A percentile compares a stretch with the other conserved stretches of the same genome.
Conservation (phyloP, 1,140 invertebrate species). For the Xylocopa sonorina region DNA sequence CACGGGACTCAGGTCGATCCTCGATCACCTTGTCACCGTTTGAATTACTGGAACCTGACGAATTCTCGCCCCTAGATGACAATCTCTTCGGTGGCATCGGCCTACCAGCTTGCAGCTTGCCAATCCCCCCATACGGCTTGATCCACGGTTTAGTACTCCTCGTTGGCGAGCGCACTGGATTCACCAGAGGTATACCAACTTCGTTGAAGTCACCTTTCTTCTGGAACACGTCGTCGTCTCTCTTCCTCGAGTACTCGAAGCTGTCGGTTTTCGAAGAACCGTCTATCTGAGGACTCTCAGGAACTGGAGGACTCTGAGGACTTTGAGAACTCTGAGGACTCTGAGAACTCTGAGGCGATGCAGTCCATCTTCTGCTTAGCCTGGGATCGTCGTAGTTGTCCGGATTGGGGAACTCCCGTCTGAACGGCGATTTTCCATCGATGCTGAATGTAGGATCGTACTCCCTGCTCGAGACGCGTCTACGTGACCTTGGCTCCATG, state of each 20-base stretch:
- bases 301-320: too few relatives aligned
- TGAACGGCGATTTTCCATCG: background rate
- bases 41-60: constrained; percentile 75
- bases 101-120: constrained; percentile 43
- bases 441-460: constrained; percentile 39
- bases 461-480: constrained; percentile 60
- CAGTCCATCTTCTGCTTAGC: constrained; percentile 18
- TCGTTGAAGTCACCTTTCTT: constrained; percentile 77
- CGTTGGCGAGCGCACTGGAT: constrained; percentile 24
- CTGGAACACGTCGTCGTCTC: background rate
- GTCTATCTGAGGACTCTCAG: constrained; percentile 28
- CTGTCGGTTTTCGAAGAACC: constrained; percentile 60
- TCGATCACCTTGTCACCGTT: constrained; percentile 62
- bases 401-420: constrained; percentile 69
- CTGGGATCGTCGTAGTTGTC: constrained; percentile 72
- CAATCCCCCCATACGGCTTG: constrained; percentile 54
- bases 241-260: constrained; percentile 60
- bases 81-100: constrained; percentile 59
- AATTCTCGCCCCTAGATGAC: constrained; percentile 68
- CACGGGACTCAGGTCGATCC: constrained; percentile 26
- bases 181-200: constrained; percentile 76
- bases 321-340: too few relatives aligned
- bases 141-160: constrained; percentile 60
- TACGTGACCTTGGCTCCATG: constrained; percentile 65
- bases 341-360: too few relatives aligned